Evolutionary conservation across 2,113 vertebrate species (phyloP).

Genomic region (Laticauda colubrina): DNA sequence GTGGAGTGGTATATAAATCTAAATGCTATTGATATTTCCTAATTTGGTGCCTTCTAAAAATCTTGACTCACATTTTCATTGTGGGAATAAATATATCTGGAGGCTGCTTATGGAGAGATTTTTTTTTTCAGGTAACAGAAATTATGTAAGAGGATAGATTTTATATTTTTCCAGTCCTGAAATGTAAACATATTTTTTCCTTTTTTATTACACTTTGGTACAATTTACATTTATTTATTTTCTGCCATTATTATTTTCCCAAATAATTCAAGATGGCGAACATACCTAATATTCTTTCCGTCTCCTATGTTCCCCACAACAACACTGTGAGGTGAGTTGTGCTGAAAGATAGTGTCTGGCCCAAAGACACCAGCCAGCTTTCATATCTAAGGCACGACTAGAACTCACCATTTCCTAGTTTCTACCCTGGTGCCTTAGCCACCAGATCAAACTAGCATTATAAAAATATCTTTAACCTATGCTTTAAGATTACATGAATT

Average conservation of each 20-base stretch:
- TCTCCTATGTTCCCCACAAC: background rate
- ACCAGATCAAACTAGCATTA: background rate
- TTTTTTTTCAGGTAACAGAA: background rate
- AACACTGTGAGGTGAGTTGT: background rate
- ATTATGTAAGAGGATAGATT: background rate
- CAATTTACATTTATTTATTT: background rate
- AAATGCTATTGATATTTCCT: background rate
- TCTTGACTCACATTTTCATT: background rate
- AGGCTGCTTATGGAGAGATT: background rate
- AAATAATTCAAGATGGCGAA: background rate
- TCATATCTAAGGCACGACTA: background rate
- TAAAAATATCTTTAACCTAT: background rate
- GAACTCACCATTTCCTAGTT: background rate
- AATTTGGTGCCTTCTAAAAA: background rate
- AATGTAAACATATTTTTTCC: background rate
- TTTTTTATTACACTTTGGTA: background rate
- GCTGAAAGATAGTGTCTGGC: background rate
- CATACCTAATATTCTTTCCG: background rate
- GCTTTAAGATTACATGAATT: background rate
- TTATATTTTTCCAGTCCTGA: background rate
- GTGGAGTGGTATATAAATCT: no score
- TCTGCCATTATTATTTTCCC: background rate
- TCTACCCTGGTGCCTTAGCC: background rate
- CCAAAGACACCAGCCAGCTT: background rate
- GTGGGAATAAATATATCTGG: background rate